phyloP scores from a whole-genome alignment of 2,113 vertebrate genomes.

The Suncus etruscus region DNA sequence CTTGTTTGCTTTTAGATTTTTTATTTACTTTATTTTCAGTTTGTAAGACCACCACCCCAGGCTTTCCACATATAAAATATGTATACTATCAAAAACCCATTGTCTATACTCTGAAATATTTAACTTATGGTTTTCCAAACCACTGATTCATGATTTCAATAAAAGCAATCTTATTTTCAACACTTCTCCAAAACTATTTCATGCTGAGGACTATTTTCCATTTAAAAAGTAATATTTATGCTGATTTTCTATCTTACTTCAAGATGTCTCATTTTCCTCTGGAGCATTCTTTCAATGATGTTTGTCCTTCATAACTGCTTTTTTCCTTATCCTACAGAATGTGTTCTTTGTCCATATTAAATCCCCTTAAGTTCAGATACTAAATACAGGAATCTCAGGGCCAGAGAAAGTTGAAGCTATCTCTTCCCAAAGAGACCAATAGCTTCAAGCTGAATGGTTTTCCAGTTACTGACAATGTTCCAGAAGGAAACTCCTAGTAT shows the following conservation, averaged over 20 bases:
- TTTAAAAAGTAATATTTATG: not conserved
- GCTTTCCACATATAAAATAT: too few relatives aligned
- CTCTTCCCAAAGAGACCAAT: not conserved
- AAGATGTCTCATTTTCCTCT: not conserved
- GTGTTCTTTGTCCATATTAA: not conserved
- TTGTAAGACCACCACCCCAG: too few relatives aligned
- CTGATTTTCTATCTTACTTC: not conserved
- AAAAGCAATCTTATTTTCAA: not conserved
- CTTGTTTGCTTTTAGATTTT: too few relatives aligned
- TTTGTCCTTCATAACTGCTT: not conserved
- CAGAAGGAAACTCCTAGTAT: not conserved
- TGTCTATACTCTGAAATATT: not conserved
- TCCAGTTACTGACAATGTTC: not conserved
- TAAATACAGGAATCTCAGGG: not conserved
- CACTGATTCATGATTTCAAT: slow-evolving; percentile 13
- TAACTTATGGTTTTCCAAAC: slow-evolving; percentile 26
- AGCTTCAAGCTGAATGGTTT: not conserved
- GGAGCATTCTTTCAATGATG: not conserved
- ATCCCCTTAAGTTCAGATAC: not conserved
- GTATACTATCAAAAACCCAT: not conserved
- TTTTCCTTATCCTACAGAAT: not conserved
- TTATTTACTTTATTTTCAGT: too few relatives aligned
- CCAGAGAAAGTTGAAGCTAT: not conserved
- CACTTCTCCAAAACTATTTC: not conserved
- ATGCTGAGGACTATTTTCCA: not conserved